These are phyloP conservation scores for Diplazon laetatorius DNA, from an alignment of 2,888 invertebrate genomes.

Conservation along the genomic window DNA sequence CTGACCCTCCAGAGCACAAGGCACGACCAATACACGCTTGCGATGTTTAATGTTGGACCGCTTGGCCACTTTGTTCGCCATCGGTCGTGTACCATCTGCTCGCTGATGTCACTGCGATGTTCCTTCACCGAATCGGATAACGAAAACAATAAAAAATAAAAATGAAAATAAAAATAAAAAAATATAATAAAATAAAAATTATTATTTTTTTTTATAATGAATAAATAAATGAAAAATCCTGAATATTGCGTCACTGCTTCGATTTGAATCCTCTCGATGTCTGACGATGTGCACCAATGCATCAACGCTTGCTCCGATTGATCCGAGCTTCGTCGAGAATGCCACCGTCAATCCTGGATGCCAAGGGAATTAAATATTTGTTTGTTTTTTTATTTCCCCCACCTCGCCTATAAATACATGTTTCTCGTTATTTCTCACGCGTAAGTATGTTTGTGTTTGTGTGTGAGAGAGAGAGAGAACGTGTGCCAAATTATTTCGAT, in stretches of 20 bases:
- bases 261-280: conserved; percentile 59
- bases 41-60: conserved; percentile 80
- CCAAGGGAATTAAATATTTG: neutral
- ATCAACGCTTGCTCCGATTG: conserved; percentile 50
- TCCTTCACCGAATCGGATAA: conserved; percentile 37
- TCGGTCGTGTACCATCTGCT: conserved; percentile 39
- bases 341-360: conserved; percentile 3
- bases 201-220: too few species aligned
- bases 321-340: conserved; percentile 50
- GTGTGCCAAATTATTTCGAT: conserved; percentile 8
- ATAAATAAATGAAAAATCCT: conserved; percentile 42
- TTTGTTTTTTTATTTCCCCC: conserved; percentile 6
- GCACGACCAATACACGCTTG: conserved; percentile 77
- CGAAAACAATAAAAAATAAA: conserved; percentile 27
- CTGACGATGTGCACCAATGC: conserved; percentile 53
- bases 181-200: too few species aligned
- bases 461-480: neutral
- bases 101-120: conserved; percentile 53
- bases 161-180: too few species aligned
- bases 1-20: conserved; percentile 76
- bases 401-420: conserved; percentile 10
- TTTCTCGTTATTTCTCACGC: neutral
- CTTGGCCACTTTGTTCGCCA: conserved; percentile 71
- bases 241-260: conserved; percentile 52
- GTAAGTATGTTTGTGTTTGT: neutral